A percentile compares a stretch with the other conserved stretches of the same genome.
phyloP scores from a whole-genome alignment of 2,888 invertebrate species.

The Macrophya annulata region DNA sequence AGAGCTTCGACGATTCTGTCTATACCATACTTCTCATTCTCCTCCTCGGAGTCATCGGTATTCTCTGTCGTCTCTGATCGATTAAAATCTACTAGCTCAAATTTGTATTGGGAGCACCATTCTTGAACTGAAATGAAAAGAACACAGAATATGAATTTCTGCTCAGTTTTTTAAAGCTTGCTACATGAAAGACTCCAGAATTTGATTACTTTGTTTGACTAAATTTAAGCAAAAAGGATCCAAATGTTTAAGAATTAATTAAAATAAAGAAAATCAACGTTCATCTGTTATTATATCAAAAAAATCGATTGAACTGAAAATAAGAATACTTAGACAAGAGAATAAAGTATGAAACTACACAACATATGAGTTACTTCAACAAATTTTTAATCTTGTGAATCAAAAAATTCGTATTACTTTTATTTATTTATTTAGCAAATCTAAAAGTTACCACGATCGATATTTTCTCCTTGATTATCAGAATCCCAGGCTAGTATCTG shows the following conservation, averaged over 20 bases:
- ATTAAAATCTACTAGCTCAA: slow-evolving; percentile 86
- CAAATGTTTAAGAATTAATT: background rate
- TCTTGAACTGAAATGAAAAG: slow-evolving; percentile 78
- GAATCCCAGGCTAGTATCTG: slow-evolving; percentile 71
- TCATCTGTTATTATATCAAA: no score
- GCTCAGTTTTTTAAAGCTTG: background rate
- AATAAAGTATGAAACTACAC: background rate
- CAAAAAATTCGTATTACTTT: background rate
- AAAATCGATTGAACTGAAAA: background rate
- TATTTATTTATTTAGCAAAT: background rate
- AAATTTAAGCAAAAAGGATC: background rate
- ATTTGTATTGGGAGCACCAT: slow-evolving; percentile 86
- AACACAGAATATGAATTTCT: background rate
- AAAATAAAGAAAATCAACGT: background rate
- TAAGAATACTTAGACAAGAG: background rate
- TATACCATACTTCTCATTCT: slow-evolving; percentile 84
- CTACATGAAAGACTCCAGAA: background rate
- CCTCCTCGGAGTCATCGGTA: slow-evolving; percentile 78
- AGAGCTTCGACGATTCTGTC: slow-evolving; percentile 86
- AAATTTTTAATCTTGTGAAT: background rate
- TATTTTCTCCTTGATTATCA: background rate
- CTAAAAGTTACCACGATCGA: slow-evolving; percentile 24
- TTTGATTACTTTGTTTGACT: background rate
- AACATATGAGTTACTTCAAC: background rate
- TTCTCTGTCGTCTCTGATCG: slow-evolving; percentile 73